Evolutionary conservation across 2,888 invertebrate genomes (phyloP), one percentile per base, ranked within the genome.

Genomic region (Sminthurides aquaticus): DNA sequence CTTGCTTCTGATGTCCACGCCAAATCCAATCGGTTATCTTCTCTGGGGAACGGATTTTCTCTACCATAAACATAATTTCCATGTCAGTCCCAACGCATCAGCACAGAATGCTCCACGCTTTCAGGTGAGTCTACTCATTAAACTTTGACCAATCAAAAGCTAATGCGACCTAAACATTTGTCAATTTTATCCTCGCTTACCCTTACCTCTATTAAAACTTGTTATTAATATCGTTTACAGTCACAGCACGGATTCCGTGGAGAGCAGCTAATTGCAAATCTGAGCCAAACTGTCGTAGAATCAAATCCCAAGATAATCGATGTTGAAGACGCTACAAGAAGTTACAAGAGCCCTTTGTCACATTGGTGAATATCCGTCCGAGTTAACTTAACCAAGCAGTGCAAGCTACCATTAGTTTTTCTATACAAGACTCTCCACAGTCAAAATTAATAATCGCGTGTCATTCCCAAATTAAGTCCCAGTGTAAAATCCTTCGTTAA

Each of bases 261-360:
- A 22, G 54, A 61, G 8, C 2, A 52, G 2, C 52, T 52, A 24
- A 54, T 61, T 54, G 61, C 61, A 18, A 61, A 61, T 27, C 22
- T 61, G n/a, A 61, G 52, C 22, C 52, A 61, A 18, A 29, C 29
- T 11, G 61, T 61, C 18, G 54, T 61, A 3, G 60, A 60, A 20
- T 52, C 54, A 3, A 54, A 61, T 28, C 25, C 24, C 3, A 61
- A 61, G 24, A 24, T 61, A 1, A 52, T 54, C n/a, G 61, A 61
- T 25, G 61, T 61, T 3, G 61, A 61, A n/a, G 61, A 61, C 34
- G 52, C 61, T 11, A 61, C 61, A 2, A 18, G 54, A 24, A 61
- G 61, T 22, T 61, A 61, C 61, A 61, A 61, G 54, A 54, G 54
- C 22, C 61, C 61, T 1, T 27, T 61, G 25, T 61, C 61, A 28